Conservation (phyloP, 2,113 vertebrate genomes). For the Chaetodon trifascialis region DNA sequence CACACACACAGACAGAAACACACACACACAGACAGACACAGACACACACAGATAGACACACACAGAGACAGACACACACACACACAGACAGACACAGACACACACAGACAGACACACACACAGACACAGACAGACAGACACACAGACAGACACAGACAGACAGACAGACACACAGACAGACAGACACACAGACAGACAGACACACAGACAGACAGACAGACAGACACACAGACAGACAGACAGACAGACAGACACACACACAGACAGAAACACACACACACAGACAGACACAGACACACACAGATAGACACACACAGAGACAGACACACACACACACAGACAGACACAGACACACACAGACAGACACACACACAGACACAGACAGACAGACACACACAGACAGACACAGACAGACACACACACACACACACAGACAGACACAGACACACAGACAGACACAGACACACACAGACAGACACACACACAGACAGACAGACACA, state of each 20-base stretch:
- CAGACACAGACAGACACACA: constrained; percentile 92
- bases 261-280: too few species aligned
- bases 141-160: constrained; percentile 79
- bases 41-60: constrained; percentile 5
- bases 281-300: too few species aligned
- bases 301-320: constrained; percentile 81
- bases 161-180: constrained; percentile 90
- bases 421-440: too few species aligned
- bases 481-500: too few species aligned
- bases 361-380: too few species aligned
- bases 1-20: too few species aligned
- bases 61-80: constrained; percentile 81
- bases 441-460: constrained; percentile 78
- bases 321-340: constrained; percentile 88
- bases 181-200: too few species aligned
- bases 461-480: too few species aligned
- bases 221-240: constrained; percentile 75
- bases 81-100: constrained; percentile 89
- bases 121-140: constrained; percentile 9
- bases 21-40: too few species aligned
- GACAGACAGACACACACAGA: constrained; percentile 83
- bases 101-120: too few species aligned
- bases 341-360: too few species aligned
- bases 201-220: too few species aligned
- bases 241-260: constrained; percentile 88